Percentiles rank a stretch among this genome's conserved stretches.
These are phyloP conservation scores for Buphagus erythrorhynchus DNA, from an alignment of 2,797 vertebrate genomes.

Conservation along the genomic window DNA sequence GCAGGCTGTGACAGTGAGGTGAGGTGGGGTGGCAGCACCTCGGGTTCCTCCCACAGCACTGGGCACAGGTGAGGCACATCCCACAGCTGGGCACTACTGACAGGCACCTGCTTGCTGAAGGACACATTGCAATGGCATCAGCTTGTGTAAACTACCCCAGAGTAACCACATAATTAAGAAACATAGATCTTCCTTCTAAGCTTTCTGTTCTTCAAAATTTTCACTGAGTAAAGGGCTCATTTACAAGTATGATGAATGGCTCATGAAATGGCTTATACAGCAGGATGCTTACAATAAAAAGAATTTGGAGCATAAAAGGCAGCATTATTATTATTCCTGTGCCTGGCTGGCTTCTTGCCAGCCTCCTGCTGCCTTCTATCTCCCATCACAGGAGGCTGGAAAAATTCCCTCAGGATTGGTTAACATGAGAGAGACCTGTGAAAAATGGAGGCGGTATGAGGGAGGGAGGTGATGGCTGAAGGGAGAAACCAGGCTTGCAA, in stretches of 20 bases:
- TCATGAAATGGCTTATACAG: not conserved
- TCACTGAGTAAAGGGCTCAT: not conserved
- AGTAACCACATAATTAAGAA: not conserved
- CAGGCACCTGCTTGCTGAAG: not conserved
- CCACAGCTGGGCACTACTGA: not conserved
- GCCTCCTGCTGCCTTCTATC: not conserved
- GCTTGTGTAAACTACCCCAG: not conserved
- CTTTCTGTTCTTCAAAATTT: not conserved
- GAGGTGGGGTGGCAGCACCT: not conserved
- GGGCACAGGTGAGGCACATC: not conserved
- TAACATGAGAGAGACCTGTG: not conserved
- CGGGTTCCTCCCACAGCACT: not conserved
- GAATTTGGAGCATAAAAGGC: not conserved
- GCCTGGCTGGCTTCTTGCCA: not conserved
- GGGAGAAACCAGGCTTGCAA: not conserved
- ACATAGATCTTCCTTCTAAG: not conserved
- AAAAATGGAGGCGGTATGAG: not conserved
- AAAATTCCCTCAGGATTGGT: not conserved
- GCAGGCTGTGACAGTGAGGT: rapidly evolving
- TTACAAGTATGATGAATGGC: not conserved
- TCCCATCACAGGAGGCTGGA: not conserved
- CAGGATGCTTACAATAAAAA: not conserved
- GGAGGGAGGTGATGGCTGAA: not conserved
- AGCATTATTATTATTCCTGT: not conserved
- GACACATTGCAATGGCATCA: not conserved